These are phyloP conservation scores for Hemistola chrysoprasaria DNA, from an alignment of 2,888 invertebrate genomes.

Conservation along the genomic window DNA sequence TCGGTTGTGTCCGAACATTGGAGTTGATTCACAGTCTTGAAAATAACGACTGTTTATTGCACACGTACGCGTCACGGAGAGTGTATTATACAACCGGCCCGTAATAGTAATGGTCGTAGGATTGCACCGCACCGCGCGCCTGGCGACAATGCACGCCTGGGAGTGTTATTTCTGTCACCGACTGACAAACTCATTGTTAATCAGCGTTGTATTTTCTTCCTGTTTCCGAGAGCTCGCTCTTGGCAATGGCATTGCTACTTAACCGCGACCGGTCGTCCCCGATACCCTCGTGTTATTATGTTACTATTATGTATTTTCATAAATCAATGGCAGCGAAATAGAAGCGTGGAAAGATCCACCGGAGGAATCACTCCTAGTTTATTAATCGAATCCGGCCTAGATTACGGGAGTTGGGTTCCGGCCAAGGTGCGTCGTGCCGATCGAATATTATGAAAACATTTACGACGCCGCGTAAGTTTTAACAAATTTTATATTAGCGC, in stretches of 20 bases:
- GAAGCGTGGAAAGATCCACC: background rate
- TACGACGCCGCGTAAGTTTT: slow-evolving; percentile 52
- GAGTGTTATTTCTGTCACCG: slow-evolving; percentile 70
- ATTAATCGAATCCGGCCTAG: slow-evolving; percentile 48
- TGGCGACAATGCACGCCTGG: slow-evolving; percentile 57
- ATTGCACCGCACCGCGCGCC: slow-evolving; percentile 26
- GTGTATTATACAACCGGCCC: slow-evolving; percentile 29
- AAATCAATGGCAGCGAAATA: background rate
- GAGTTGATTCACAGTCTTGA: slow-evolving; percentile 23
- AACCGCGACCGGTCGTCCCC: slow-evolving; percentile 26
- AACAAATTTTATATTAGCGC: slow-evolving; percentile 59
- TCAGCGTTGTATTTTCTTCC: slow-evolving; percentile 64
- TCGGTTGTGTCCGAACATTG: slow-evolving; percentile 11
- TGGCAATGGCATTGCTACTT: slow-evolving; percentile 64
- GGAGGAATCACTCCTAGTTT: slow-evolving; percentile 35
- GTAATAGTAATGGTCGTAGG: slow-evolving; percentile 35
- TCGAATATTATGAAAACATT: slow-evolving; percentile 67
- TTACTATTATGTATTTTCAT: background rate
- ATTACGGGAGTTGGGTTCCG: slow-evolving; percentile 54
- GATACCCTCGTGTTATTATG: slow-evolving; percentile 17
- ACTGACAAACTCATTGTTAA: slow-evolving; percentile 58
- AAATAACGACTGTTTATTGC: slow-evolving; percentile 18
- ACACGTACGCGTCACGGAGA: slow-evolving; percentile 12
- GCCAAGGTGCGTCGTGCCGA: slow-evolving; percentile 63
- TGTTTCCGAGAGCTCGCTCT: slow-evolving; percentile 59